Evolutionary conservation across 2,113 vertebrate genomes (phyloP).

Genomic region (Proterorhinus semilunaris): DNA sequence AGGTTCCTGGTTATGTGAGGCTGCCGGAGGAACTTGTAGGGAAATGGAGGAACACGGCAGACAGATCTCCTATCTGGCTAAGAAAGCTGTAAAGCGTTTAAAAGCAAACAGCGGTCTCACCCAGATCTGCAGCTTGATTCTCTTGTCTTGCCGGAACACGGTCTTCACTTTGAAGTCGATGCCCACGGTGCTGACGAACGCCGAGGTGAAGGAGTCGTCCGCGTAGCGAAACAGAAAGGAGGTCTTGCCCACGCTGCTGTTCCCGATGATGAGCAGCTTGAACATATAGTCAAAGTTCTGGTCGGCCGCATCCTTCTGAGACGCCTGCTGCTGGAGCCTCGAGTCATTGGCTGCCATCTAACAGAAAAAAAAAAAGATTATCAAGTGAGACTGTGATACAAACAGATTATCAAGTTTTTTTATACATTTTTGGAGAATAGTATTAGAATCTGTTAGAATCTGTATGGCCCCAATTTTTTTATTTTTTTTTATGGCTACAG

Average conservation of each 20-base stretch:
- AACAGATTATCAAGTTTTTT: too few relatives aligned
- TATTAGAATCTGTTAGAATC: too few relatives aligned
- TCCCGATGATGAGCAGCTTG: conserved; percentile 89
- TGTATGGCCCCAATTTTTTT: too few relatives aligned
- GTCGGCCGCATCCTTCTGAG: conserved; percentile 85
- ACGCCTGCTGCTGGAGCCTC: conserved; percentile 71
- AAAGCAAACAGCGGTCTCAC: conserved; percentile 63
- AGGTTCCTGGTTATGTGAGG: too few relatives aligned
- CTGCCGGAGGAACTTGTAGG: too few relatives aligned
- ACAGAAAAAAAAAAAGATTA: not conserved
- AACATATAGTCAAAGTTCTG: conserved; percentile 97
- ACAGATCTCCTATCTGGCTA: too few relatives aligned
- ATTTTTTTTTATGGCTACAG: too few relatives aligned
- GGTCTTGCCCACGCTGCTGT: conserved; percentile 92
- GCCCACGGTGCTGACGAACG: conserved; percentile 91
- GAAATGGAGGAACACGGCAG: too few relatives aligned
- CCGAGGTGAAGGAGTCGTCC: conserved; percentile 88
- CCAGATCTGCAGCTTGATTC: conserved; percentile 94
- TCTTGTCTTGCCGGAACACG: conserved; percentile 87
- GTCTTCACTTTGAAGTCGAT: conserved; percentile 97
- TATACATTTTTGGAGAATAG: too few relatives aligned
- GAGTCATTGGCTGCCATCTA: conserved; percentile 85
- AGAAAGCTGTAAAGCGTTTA: not conserved
- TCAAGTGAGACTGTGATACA: too few relatives aligned
- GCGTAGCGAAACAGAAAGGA: conserved; percentile 93